Evolutionary conservation across 1,140 invertebrate genomes (phyloP).

Genomic region (Zophobas morio): DNA sequence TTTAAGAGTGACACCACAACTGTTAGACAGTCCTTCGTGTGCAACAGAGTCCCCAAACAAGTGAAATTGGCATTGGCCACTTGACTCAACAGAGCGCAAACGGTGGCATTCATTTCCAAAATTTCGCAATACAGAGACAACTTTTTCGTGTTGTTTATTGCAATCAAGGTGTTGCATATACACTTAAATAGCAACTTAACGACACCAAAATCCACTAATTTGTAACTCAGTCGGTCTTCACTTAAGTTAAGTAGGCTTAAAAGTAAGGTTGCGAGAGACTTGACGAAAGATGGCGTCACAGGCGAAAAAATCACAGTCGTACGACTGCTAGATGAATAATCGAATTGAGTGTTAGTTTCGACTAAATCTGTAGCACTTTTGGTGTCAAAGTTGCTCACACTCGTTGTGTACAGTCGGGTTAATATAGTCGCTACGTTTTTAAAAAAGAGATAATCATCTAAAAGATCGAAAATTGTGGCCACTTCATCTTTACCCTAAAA

Average conservation of each 20-base stretch:
- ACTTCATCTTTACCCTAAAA: slow-evolving; percentile 26
- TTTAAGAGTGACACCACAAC: slow-evolving; percentile 68
- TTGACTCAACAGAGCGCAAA: slow-evolving; percentile 68
- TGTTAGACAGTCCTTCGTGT: slow-evolving; percentile 69
- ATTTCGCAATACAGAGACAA: slow-evolving; percentile 68
- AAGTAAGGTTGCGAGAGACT: slow-evolving; percentile 2
- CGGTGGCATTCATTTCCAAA: slow-evolving; percentile 70
- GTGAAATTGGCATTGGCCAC: slow-evolving; percentile 64
- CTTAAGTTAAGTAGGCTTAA: slow-evolving; percentile 16
- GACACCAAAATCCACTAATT: slow-evolving; percentile 25
- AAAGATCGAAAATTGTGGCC: slow-evolving; percentile 32
- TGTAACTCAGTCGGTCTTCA: neutral
- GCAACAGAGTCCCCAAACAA: slow-evolving; percentile 66
- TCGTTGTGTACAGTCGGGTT: slow-evolving; percentile 5
- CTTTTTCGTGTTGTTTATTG: slow-evolving; percentile 62
- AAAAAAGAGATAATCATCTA: slow-evolving; percentile 51
- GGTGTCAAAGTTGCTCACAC: slow-evolving; percentile 11
- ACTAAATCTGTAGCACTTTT: neutral
- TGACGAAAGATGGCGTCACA: slow-evolving; percentile 35
- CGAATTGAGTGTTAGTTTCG: neutral
- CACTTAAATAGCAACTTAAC: slow-evolving; percentile 62
- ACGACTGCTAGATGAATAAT: slow-evolving; percentile 5
- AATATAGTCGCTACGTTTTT: slow-evolving; percentile 2
- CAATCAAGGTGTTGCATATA: slow-evolving; percentile 61
- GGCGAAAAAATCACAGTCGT: neutral